Conservation (phyloP, 2,888 invertebrate genomes). For the Choreutis nemorana region DNA sequence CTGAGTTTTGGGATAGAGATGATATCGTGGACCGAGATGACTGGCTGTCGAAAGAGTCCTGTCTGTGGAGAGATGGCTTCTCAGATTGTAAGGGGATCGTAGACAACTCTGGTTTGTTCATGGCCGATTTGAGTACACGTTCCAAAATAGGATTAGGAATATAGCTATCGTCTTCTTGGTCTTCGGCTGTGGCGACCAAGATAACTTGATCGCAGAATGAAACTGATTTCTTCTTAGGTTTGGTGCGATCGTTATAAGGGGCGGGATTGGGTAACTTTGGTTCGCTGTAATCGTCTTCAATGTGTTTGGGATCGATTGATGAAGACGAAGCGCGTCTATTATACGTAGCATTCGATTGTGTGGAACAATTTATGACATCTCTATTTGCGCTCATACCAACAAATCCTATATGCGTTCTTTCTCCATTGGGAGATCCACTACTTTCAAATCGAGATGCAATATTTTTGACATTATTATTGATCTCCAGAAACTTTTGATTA, state of each 20-base stretch:
- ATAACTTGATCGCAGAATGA: constrained; percentile 96
- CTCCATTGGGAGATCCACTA: constrained; percentile 27
- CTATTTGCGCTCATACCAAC: constrained; percentile 48
- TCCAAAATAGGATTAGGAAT: constrained; percentile 92
- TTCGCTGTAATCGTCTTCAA: constrained; percentile 42
- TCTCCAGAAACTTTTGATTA: constrained; percentile 21
- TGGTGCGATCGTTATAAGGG: constrained; percentile 55
- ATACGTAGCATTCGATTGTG: constrained; percentile 37
- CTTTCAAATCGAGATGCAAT: constrained; percentile 83
- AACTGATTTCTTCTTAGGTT: constrained; percentile 90
- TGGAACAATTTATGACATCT: constrained; percentile 53
- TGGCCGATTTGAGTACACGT: constrained; percentile 82
- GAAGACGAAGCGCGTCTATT: constrained; percentile 48
- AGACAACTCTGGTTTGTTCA: constrained; percentile 74
- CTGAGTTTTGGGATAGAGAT: constrained; percentile 50
- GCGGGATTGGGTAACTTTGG: constrained; percentile 36
- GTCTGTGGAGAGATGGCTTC: constrained; percentile 51
- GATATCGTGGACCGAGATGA: constrained; percentile 60
- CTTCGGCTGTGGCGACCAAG: constrained; percentile 90
- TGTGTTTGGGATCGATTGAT: constrained; percentile 49
- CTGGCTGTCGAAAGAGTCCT: constrained; percentile 61
- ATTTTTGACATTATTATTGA: constrained; percentile 71
- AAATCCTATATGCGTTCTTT: constrained; percentile 47
- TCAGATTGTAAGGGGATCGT: constrained; percentile 57
- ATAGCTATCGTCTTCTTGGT: constrained; percentile 89